Percentiles rank a stretch among this genome's conserved stretches.
Conservation (phyloP, 2,797 vertebrate species). For the Neoniphon sammara region DNA sequence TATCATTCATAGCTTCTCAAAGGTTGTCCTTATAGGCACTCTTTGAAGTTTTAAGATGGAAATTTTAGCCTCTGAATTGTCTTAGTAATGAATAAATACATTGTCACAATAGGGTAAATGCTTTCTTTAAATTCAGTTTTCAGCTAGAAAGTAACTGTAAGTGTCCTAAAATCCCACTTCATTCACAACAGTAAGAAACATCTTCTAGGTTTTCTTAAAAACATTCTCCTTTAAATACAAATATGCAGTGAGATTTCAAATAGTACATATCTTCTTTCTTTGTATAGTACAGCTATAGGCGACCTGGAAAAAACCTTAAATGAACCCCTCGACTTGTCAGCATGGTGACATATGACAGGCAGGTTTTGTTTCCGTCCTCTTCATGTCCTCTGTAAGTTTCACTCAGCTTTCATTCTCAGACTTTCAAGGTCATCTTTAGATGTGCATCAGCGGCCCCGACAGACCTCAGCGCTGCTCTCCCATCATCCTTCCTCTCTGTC, state of each 20-base stretch:
- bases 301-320: conserved; percentile 52
- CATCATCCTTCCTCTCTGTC: conserved; percentile 67
- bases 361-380: conserved; percentile 68
- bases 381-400: conserved; percentile 70
- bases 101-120: not conserved
- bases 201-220: not conserved
- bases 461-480: conserved; percentile 65
- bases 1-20: not conserved
- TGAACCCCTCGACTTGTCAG: conserved; percentile 65
- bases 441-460: conserved; percentile 69
- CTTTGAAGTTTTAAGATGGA: not conserved
- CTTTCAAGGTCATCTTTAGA: conserved; percentile 77
- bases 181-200: conserved; percentile 16
- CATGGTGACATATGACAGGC: conserved; percentile 68
- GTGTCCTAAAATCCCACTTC: conserved; percentile 16
- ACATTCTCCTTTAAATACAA: conserved; percentile 3
- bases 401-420: conserved; percentile 70
- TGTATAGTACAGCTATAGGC: not conserved
- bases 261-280: not conserved
- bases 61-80: not conserved
- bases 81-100: not conserved
- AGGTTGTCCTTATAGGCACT: not conserved
- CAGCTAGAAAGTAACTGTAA: not conserved
- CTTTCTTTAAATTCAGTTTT: not conserved
- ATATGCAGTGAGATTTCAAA: too few species aligned